These are phyloP conservation scores for Ciconia stormi DNA, from an alignment of 2,113 vertebrate genomes.

Conservation along the genomic window DNA sequence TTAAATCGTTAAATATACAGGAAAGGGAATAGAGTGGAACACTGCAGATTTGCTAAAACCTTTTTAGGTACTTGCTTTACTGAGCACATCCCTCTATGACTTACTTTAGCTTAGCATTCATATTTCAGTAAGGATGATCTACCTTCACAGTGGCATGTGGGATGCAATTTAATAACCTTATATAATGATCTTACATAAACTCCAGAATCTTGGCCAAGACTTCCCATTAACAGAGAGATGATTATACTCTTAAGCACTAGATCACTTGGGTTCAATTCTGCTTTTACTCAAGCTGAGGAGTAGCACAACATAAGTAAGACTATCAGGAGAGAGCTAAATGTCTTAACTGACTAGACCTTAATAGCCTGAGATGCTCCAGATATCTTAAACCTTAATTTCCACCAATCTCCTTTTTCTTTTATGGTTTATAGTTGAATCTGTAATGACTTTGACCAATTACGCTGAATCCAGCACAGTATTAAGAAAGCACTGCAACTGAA, in stretches of 20 bases:
- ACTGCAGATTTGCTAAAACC: neutral
- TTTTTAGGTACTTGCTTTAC: neutral
- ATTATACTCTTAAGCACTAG: constrained; percentile 31
- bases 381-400: neutral
- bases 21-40: neutral
- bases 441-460: neutral
- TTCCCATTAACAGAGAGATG: constrained; percentile 10
- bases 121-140: constrained; percentile 15
- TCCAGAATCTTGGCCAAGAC: constrained; percentile 26
- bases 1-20: neutral
- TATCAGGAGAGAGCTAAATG: neutral
- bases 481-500: neutral
- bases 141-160: neutral
- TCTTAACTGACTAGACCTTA: neutral
- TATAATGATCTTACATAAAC: constrained; percentile 50
- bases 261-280: constrained; percentile 2
- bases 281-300: neutral
- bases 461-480: neutral
- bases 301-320: neutral
- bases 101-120: neutral
- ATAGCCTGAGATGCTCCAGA: neutral
- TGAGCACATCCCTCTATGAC: neutral
- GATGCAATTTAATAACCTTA: constrained; percentile 51
- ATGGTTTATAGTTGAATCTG: neutral
- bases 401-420: neutral